These are phyloP conservation scores for Leucopsar rothschildi DNA, from an alignment of 2,113 vertebrate species.

Conservation along the genomic window DNA sequence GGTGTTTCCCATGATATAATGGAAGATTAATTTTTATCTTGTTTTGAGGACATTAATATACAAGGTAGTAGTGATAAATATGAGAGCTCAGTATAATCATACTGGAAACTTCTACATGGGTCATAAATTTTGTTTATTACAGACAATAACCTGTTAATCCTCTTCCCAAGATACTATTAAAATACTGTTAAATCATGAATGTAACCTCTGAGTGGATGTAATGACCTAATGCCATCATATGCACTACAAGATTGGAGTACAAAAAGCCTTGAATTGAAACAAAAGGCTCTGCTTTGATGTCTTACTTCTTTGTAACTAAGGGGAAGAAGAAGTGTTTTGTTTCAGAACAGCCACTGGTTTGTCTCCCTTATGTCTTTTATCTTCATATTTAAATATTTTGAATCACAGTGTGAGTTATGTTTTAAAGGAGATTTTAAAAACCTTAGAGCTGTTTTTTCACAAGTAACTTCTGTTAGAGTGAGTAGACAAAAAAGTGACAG, in stretches of 20 bases:
- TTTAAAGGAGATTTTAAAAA: not conserved
- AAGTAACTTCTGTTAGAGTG: not conserved
- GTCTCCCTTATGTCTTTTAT: not conserved
- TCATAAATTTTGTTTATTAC: not conserved
- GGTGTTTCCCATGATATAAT: not conserved
- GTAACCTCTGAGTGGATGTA: not conserved
- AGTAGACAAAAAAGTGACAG: not conserved
- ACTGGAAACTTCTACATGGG: fast-evolving
- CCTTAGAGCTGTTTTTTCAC: not conserved
- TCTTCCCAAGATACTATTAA: not conserved
- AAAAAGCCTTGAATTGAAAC: not conserved
- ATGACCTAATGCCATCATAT: not conserved
- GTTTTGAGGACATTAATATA: not conserved
- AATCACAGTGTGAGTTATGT: fast-evolving
- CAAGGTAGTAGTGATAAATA: not conserved
- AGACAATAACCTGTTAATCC: not conserved
- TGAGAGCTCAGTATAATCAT: fast-evolving
- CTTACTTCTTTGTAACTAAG: not conserved
- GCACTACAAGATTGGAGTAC: not conserved
- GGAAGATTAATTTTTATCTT: not conserved
- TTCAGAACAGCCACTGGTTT: not conserved
- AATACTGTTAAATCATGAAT: not conserved
- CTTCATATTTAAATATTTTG: not conserved
- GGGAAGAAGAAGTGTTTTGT: not conserved
- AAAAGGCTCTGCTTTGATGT: not conserved